Evolutionary conservation across 2,797 vertebrate species (phyloP), one percentile per base, ranked within the genome.

Genomic region (Acipenser ruthenus): DNA sequence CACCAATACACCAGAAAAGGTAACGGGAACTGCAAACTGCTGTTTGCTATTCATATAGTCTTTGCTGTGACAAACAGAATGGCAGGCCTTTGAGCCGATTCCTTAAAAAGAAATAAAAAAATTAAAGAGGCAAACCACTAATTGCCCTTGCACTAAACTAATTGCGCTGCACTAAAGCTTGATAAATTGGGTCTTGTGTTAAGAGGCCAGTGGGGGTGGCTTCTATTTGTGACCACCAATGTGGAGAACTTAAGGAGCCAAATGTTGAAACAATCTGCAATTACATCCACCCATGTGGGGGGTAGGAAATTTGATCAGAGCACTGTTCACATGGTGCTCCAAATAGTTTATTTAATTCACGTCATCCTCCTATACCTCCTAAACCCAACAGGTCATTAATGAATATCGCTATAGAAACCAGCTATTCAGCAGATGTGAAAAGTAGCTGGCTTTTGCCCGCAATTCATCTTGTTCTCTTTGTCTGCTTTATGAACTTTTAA

Each of bases 401-500:
- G 76, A 79, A 75, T 85, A 83, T 80, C 71, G 64, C 69, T 79
- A 71, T 65, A 72, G 78, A 80, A 80, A 77, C 72, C 53, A 75
- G 80, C 72, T 79, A 71, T 73, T 85, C 79, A 78, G 71, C 60
- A 69, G 69, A 70, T 8, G 50, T 23, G 61, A n/a, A 37, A 75
- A 75, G 66, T 73, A 70, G 81, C 64, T 72, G 74, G 78, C 80
- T 76, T 84, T 78, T 85, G 80, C 83, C 83, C 84, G 87, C 69
- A 47, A 60, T 83, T 82, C 80, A 75, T 82, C 75, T 82, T 78
- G 37, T 69, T 79, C 78, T 79, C 83, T 81, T 86, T 88, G 85
- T 87, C 78, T 77, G 69, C 68, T 75, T 67, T 63, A 71, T 90
- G 87, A 93, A 92, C 87, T 89, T 81, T 86, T 91, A 87, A 89